Base-by-base conservation (phyloP, 2,113 vertebrate species). In the Lanius collurio region DNA sequence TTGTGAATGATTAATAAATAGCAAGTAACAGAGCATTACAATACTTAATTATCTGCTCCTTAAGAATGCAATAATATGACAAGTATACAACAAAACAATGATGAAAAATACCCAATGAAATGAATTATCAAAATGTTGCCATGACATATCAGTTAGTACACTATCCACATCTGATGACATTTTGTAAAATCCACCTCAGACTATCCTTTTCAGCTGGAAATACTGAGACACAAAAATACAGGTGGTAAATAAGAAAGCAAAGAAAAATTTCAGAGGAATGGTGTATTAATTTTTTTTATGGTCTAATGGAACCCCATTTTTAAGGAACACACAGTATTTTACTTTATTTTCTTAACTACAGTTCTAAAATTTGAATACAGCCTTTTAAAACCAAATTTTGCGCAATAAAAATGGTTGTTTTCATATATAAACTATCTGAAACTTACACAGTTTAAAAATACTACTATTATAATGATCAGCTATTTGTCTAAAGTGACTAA, bases 151-250 rank as follows among this genome's bases (percentile, higher is more conserved):
- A 86, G n/a, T 55, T 70, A 26, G 63, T 77, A 92, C 16, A 69
- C 27, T 76, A 31, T 17, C 67, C 47, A 87, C 44, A 70, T 31
- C 39, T 50, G 50, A 70, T 63, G 75, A 86, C 68, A 86, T 94
- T 92, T 74, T 88, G 50, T 77, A 78, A 79, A 81, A 67, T 31
- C 55, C 62, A 50, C 35, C 39, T 71, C 57, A 76, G 44, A 55
- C 35, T 89, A 91, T 87, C 69, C 78, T 94, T 93, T 86, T 67
- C 80, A 74, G 11, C 17, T 74, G 62, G 69, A 79, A 93, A 84
- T 28, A 78, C 13, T 23, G 24, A 84, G 55, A 83, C 31, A 74
- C 19, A 71, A 79, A 86, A 79, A 65, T 4, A 11, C 7, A 81
- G 9, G 7, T 39, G 35, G 78, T 24, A 81, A 80, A 47, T n/a